Evolutionary conservation across 1,140 invertebrate genomes (phyloP).

Genomic region (Papilio polyxenes): DNA sequence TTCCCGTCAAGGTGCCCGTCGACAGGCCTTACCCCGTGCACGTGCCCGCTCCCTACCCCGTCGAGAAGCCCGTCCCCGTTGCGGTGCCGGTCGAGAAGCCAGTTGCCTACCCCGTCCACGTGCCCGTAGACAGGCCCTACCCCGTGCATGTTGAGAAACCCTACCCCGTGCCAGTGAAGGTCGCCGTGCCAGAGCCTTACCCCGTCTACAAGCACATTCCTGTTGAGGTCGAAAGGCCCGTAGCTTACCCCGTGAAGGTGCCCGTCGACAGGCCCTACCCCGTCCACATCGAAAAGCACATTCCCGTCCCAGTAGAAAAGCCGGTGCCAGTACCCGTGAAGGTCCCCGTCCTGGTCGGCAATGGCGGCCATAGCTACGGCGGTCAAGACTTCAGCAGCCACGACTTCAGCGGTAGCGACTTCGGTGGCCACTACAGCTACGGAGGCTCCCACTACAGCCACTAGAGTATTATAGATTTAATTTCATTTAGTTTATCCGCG

Average conservation of each 20-base stretch:
- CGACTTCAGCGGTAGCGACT: slow-evolving; percentile 48
- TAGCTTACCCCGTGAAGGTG: slow-evolving; percentile 83
- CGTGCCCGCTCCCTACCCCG: slow-evolving; percentile 83
- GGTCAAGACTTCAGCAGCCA: slow-evolving; percentile 46
- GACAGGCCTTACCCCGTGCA: slow-evolving; percentile 84
- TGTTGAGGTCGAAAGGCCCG: slow-evolving; percentile 83
- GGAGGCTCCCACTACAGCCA: slow-evolving; percentile 79
- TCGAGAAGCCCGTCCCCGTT: slow-evolving; percentile 82
- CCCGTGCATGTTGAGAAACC: slow-evolving; percentile 81
- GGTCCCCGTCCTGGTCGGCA: slow-evolving; percentile 71
- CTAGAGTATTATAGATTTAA: slow-evolving; percentile 68
- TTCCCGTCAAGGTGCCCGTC: slow-evolving; percentile 81
- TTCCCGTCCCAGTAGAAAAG: slow-evolving; percentile 79
- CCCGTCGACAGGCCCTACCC: slow-evolving; percentile 83
- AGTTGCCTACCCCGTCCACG: slow-evolving; percentile 83
- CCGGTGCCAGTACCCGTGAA: slow-evolving; percentile 82
- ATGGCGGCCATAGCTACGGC: slow-evolving; percentile 47
- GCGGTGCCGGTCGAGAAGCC: slow-evolving; percentile 82
- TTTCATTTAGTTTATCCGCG: slow-evolving; percentile 56
- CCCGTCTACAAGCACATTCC: slow-evolving; percentile 82
- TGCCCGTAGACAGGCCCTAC: slow-evolving; percentile 81
- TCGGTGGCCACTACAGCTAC: slow-evolving; percentile 52
- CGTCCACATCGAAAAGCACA: slow-evolving; percentile 78
- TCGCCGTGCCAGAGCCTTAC: slow-evolving; percentile 81
- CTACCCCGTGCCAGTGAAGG: slow-evolving; percentile 81